phyloP scores from a whole-genome alignment of 2,888 invertebrate species.

The Mamestra brassicae region DNA sequence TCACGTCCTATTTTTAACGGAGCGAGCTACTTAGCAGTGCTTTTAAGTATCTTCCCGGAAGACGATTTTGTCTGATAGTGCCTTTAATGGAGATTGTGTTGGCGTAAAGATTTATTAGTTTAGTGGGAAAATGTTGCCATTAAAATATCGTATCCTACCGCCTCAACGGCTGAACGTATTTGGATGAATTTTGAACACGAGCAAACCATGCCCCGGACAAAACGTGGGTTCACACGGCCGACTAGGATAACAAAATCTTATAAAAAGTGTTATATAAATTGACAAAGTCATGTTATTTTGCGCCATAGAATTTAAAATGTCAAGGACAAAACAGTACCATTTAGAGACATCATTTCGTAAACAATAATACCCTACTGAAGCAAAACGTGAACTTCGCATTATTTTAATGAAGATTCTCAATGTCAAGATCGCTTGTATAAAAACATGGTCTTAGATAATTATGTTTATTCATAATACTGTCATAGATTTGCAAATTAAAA shows the following conservation, averaged over 20 bases:
- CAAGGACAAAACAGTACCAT: slow-evolving; percentile 26
- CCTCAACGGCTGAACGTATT: not conserved
- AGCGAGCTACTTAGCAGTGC: slow-evolving; percentile 60
- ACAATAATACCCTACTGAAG: slow-evolving; percentile 36
- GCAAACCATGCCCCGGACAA: not conserved
- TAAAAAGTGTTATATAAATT: not conserved
- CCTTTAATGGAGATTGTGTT: slow-evolving; percentile 10
- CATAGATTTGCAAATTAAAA: slow-evolving; percentile 31
- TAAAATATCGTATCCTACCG: not conserved
- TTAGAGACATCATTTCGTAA: slow-evolving; percentile 22
- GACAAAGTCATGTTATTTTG: slow-evolving; percentile 5
- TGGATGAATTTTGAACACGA: not conserved
- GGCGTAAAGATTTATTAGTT: not conserved
- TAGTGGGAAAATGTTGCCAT: not conserved
- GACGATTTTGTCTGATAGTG: slow-evolving; percentile 19
- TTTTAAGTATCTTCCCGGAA: slow-evolving; percentile 54
- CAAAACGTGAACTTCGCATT: slow-evolving; percentile 18
- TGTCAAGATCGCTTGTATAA: slow-evolving; percentile 40
- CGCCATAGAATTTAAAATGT: slow-evolving; percentile 18
- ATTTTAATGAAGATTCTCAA: slow-evolving; percentile 36
- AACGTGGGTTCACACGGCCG: not conserved
- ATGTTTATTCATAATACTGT: slow-evolving; percentile 34
- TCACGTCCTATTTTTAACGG: slow-evolving; percentile 76
- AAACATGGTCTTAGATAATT: slow-evolving; percentile 17
- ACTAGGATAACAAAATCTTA: not conserved